Evolutionary conservation across 2,113 vertebrate species (phyloP), one percentile per base, ranked within the genome.

Genomic region (Herpailurus yagouaroundi): DNA sequence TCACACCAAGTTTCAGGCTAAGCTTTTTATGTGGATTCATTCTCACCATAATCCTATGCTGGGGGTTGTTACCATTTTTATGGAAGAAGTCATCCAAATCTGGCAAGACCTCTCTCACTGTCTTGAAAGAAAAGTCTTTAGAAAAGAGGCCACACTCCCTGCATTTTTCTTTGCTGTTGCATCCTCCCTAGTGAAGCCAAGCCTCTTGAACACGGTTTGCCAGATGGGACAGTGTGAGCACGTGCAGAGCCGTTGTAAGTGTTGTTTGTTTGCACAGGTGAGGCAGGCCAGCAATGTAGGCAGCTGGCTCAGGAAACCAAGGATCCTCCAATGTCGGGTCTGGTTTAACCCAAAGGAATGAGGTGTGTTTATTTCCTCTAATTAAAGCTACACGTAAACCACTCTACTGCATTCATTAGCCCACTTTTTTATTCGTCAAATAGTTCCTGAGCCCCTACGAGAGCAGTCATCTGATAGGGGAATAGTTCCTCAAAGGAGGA

Each of bases 21-120:
- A 97, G 81, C 36, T 18, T 45, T 66, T 90, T 48, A 41, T 9
- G 1, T 25, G 66, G 71, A 63, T 94, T 92, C 80, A 92, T 93
- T 79, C 64, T 92, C 64, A 25, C 33, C 50, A 76, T 50, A 50
- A 33, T n/a, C n/a, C 27, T 66, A 33, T 77, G 23, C 74, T 41
- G 48, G 36, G n/a, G 73, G 80, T 96, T 92, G 80, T 96, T 92
- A 41, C 85, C 90, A 90, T 85, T 96, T 97, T 95, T 68, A 85
- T 63, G 36, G 74, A 48, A 85, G 71, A 91, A 93, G 89, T 77
- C 96, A 94, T 91, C 48, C 81, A 91, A 91, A 82, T 55, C 88
- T 93, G 91, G 55, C 76, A 95, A 95, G 96, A 91, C 84, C 76
- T 96, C 94, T 82, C 18, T 50, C 38, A 63, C 52, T 63, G 15